Conservation (phyloP, 1,140 invertebrate genomes). For the Hirudo medicinalis region DNA sequence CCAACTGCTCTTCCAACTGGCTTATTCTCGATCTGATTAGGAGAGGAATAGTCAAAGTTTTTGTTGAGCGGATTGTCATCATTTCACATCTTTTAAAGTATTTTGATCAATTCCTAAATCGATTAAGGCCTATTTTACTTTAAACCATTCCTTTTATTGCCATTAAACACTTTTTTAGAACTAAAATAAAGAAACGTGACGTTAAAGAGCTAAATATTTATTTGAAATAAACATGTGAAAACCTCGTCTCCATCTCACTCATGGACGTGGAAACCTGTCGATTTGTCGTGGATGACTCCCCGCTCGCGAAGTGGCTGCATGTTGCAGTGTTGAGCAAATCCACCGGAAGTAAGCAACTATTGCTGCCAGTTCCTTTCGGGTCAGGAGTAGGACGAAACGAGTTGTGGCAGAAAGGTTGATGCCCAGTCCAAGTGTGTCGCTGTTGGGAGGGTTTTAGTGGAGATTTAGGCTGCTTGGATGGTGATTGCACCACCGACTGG, state of each 20-base stretch:
- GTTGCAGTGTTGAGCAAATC: conserved; percentile 9
- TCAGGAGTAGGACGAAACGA: not conserved
- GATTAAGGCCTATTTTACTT: not conserved
- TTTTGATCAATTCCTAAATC: no score
- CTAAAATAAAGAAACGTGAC: not conserved
- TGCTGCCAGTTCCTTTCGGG: not conserved
- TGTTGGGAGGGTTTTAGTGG: no score
- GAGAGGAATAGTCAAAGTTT: not conserved
- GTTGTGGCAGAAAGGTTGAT: not conserved
- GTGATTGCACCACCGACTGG: not conserved
- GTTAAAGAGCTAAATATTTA: no score
- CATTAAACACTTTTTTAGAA: not conserved
- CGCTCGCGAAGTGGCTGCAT: no score
- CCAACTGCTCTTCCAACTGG: not conserved
- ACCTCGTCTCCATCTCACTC: no score
- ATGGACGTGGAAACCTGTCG: no score
- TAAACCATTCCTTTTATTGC: not conserved
- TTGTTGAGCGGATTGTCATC: no score
- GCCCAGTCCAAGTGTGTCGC: no score
- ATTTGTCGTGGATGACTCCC: no score
- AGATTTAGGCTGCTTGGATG: no score
- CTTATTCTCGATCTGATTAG: not conserved
- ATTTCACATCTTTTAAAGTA: no score
- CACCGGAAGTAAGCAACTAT: not conserved
- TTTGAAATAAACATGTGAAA: no score